phyloP scores from a whole-genome alignment of 2,113 vertebrate genomes.

The Calyptommatus sinebrachiatus region DNA sequence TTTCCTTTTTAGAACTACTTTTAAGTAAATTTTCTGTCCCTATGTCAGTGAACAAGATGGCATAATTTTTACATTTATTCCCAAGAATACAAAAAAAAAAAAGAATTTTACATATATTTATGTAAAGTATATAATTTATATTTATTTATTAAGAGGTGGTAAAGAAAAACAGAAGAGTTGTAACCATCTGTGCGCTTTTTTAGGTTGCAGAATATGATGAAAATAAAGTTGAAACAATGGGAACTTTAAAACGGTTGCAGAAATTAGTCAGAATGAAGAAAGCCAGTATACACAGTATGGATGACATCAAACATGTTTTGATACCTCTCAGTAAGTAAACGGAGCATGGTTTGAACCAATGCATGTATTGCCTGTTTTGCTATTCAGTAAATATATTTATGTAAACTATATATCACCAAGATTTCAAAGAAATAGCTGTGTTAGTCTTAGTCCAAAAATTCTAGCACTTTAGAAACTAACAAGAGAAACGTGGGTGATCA shows the following conservation, averaged over 20 bases:
- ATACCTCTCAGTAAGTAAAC: slow-evolving; percentile 67
- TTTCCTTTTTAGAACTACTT: background rate
- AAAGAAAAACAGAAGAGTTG: background rate
- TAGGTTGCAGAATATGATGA: slow-evolving; percentile 68
- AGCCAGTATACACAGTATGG: slow-evolving; percentile 46
- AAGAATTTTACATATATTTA: background rate
- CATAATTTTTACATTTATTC: slow-evolving; percentile 13
- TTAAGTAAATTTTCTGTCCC: background rate
- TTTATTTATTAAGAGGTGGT: background rate
- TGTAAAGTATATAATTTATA: no score
- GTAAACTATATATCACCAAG: background rate
- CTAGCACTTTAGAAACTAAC: no score
- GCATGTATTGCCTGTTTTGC: background rate
- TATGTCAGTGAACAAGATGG: background rate
- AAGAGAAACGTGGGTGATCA: no score
- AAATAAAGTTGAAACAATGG: slow-evolving; percentile 64
- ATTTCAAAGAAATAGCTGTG: no score
- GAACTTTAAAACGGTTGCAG: slow-evolving; percentile 77
- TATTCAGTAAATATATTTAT: background rate
- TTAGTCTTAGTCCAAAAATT: no score
- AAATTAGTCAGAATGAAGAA: slow-evolving; percentile 77
- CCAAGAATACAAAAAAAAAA: background rate
- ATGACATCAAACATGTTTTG: slow-evolving; percentile 67
- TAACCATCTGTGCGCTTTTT: slow-evolving; percentile 20
- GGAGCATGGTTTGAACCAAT: background rate